These are phyloP conservation scores for Xiphydria camelus DNA, from an alignment of 2,888 invertebrate genomes.

Conservation along the genomic window DNA sequence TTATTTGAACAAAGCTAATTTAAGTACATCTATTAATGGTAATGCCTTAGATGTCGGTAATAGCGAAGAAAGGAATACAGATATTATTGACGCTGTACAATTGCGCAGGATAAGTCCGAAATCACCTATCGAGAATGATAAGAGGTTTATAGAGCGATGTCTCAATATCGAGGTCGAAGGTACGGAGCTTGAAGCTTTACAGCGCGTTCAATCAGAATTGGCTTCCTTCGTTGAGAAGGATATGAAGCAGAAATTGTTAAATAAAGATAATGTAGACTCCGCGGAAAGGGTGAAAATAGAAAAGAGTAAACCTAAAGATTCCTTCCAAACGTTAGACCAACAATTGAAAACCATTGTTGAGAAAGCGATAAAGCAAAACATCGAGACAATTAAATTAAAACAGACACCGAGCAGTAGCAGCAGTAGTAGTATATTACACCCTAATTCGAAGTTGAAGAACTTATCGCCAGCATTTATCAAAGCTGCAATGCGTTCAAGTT, in stretches of 20 bases:
- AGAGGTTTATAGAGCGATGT: conserved; percentile 42
- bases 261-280: background rate
- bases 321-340: conserved; percentile 37
- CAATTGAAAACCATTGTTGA: conserved; percentile 48
- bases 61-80: conserved; percentile 42
- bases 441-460: conserved; percentile 17
- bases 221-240: conserved; percentile 47
- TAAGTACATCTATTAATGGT: conserved; percentile 15
- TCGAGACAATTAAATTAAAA: conserved; percentile 32
- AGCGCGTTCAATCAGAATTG: conserved; percentile 43
- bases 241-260: conserved; percentile 32
- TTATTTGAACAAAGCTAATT: conserved; percentile 19
- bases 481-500: conserved; percentile 36
- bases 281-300: too few species aligned
- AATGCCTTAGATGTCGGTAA: conserved; percentile 27
- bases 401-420: background rate
- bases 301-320: conserved; percentile 25
- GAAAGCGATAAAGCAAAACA: conserved; percentile 47
- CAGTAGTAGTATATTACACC: background rate
- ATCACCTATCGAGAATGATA: conserved; percentile 19
- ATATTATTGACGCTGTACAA: conserved; percentile 50
- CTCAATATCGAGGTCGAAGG: conserved; percentile 52
- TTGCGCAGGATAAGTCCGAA: conserved; percentile 41
- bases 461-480: conserved; percentile 39
- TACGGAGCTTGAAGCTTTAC: conserved; percentile 41